These are phyloP conservation scores for Choloepus didactylus DNA, from an alignment of 2,797 vertebrate genomes.

Conservation along the genomic window DNA sequence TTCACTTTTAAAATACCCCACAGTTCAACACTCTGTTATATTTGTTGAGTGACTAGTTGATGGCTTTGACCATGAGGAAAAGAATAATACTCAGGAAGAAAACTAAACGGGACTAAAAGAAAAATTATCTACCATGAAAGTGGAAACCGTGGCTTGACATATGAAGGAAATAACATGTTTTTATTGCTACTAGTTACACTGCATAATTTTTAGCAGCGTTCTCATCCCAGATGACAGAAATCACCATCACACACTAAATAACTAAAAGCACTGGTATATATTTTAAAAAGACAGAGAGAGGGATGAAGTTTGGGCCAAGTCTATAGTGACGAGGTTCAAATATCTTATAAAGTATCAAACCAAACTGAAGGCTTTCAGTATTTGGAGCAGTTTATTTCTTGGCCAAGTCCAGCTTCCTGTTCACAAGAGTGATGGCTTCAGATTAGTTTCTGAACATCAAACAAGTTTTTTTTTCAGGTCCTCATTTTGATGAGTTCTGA, in stretches of 20 bases:
- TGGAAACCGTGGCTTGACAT: conserved; percentile 31
- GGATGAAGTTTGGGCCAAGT: conserved; percentile 62
- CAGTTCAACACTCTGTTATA: neutral
- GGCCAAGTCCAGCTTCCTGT: conserved; percentile 76
- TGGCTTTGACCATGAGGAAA: neutral
- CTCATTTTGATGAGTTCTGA: conserved; percentile 82
- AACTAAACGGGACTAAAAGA: conserved; percentile 25
- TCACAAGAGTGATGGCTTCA: conserved; percentile 70
- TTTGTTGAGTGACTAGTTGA: conserved; percentile 36
- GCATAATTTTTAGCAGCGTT: conserved; percentile 71
- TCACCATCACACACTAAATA: conserved; percentile 55
- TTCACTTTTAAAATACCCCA: conserved; percentile 26
- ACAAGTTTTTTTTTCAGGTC: conserved; percentile 47
- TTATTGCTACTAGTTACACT: conserved; percentile 72
- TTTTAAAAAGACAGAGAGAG: conserved; percentile 20
- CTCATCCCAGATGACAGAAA: conserved; percentile 69
- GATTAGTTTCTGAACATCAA: conserved; percentile 80
- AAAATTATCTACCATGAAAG: conserved; percentile 36
- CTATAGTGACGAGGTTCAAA: conserved; percentile 65
- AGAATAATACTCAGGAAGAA: conserved; percentile 36
- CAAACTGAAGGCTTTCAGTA: conserved; percentile 62
- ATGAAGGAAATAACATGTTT: conserved; percentile 65
- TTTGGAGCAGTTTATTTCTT: conserved; percentile 66
- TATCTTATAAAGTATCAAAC: conserved; percentile 72
- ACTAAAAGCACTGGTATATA: conserved; percentile 53